Evolutionary conservation across 2,888 invertebrate species (phyloP), one percentile per base, ranked within the genome.

Genomic region (Ochlodes sylvanus): DNA sequence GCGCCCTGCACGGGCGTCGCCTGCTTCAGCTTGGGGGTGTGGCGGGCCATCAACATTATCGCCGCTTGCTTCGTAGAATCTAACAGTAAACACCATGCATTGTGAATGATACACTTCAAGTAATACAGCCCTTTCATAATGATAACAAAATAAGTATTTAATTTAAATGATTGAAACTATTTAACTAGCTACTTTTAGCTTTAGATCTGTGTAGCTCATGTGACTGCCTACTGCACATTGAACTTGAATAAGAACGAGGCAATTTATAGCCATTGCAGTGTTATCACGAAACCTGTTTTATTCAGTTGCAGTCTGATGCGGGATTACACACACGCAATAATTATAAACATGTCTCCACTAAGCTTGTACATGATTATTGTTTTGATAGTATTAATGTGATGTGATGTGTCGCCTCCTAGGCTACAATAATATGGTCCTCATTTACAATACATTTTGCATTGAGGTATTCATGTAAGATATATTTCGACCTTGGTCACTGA

Each of bases 31-130:
- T 80, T 83, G 1, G 88, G 84, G 19, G 88, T 84, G 80, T 88
- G 90, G 0, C 92, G 87, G 10, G 93, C 83, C 88, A 94, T 89
- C 64, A 92, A 75, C 84, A 92, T 84, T 42, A 94, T 79, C 1
- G 93, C 94, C 1, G 90, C 92, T 74, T 87, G 92, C 71, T 94
- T 94, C 5, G 91, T 92, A 74, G 88, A 87, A 74, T 94, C 94
- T 94, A 71, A 3, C 15, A 70, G 69, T 9, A 71, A 70, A 15
- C 68, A 58, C 50, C 55, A 44, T 0, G 72, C 4, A 15, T 55
- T 66, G 34, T 69, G 44, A 19, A 70, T 55, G 12, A 69, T 27
- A 17, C 10, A 27, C 7, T 54, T 58, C 17, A 66, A 19, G 42
- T 66, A 60, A 14, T 52, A 3, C 14, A 66, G 42, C 21, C 41